Base-by-base conservation (phyloP, 1,140 invertebrate species). In the Leptinotarsa undecemlineata region DNA sequence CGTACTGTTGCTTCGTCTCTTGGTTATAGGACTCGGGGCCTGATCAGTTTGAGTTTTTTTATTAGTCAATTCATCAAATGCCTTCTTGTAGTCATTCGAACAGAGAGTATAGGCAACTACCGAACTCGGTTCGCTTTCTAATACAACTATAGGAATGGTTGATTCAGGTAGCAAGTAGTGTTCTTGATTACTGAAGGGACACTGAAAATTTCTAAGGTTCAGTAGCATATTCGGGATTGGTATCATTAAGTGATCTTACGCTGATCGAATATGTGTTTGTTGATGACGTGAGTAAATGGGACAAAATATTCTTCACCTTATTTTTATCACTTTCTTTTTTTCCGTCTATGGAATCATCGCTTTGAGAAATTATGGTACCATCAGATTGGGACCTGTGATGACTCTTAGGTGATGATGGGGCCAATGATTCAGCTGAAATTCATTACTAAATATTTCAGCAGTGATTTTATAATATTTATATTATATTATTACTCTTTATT, bases 61-160 rank as follows among this genome's bases (percentile, higher is more conserved):
- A 73, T 64, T 23, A 79, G 81, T 68, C 48, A 89, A 78, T 60
- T 91, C 89, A 60, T 90, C 87, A 15, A 92, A 77, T 2, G 87
- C 84, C 57, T 88, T 88, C 73, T 91, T 91, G 79, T 95, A 95
- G 57, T 94, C 93, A 21, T 84, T 81, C 0, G 92, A 93, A 72
- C 91, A 89, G 1, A 98, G 82, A 5, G 94, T 90, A 82, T 95
- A 96, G 0, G 96, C 94, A 73, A 98, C 95, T 66, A 98, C 93
- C 1, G 96, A 97, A 77, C 95, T 96, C 1, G 93, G 92, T 84
- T 98, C 95, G 17, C 90, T 89, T 82, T 97, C 95, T 77, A 93
- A 92, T 0, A 97, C 92, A 14, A 94, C 87, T 11, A 97, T 88
- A 1, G 93, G 93, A 48, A 88, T 87, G 11, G 88, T 83, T 48